phyloP scores from a whole-genome alignment of 2,888 invertebrate genomes.

The Ormyrus labotus region DNA sequence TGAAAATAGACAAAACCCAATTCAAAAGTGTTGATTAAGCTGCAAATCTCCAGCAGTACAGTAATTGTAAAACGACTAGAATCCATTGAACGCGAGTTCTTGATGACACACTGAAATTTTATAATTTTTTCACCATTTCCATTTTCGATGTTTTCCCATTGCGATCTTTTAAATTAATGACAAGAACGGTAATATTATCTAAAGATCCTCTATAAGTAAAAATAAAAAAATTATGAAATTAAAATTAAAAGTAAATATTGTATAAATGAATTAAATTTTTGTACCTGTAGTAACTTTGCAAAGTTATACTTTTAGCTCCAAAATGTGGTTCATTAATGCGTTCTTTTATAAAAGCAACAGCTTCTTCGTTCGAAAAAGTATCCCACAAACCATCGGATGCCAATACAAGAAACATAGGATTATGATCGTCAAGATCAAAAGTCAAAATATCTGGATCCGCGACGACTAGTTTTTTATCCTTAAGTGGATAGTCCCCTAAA shows the following conservation, averaged over 20 bases:
- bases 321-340: constrained; percentile 89
- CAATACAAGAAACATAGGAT: constrained; percentile 92
- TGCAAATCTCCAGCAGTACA: constrained; percentile 10
- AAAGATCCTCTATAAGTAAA: constrained; percentile 84
- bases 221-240: constrained; percentile 1
- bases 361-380: constrained; percentile 96
- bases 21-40: constrained; percentile 8
- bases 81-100: constrained; percentile 25
- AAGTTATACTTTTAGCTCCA: constrained; percentile 93
- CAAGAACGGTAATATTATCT: constrained; percentile 96
- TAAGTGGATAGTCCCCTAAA: constrained; percentile 95
- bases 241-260: constrained; percentile 16
- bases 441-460: constrained; percentile 96
- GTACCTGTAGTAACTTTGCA: constrained; percentile 88
- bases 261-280: neutral
- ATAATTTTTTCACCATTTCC: constrained; percentile 34
- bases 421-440: constrained; percentile 90
- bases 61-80: constrained; percentile 36
- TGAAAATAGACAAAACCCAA: constrained; percentile 44
- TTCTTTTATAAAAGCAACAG: constrained; percentile 91
- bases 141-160: constrained; percentile 63
- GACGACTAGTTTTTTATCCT: constrained; percentile 94
- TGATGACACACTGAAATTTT: constrained; percentile 1
- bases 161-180: constrained; percentile 86
- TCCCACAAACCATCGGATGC: constrained; percentile 99